Base-by-base conservation (phyloP, 2,888 invertebrate genomes). In the Eupithecia centaureata region DNA sequence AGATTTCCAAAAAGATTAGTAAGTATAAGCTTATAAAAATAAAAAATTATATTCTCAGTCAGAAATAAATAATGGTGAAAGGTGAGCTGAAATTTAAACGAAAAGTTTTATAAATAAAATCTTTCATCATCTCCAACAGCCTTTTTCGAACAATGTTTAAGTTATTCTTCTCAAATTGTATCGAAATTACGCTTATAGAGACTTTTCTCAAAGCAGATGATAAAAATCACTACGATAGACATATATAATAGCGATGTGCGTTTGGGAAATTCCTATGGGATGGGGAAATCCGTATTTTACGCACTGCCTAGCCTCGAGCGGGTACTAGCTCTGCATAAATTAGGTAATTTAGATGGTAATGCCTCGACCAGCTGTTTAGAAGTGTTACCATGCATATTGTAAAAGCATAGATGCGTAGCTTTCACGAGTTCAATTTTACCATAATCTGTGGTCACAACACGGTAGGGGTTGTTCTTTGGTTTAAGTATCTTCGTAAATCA, bases 301-400 rank as follows among this genome's bases (percentile, higher is more conserved):
- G 68, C 63, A 70, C 47, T 64, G 67, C 64, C 52, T 63, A 61
- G 68, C 72, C 71, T 69, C 72, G 69, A 62, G 74, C 65, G 52
- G 51, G 65, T 59, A 71, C 70, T 75, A 72, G 74, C 72, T 74
- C 62, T 70, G 73, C 76, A 76, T 76, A 76, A 76, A 76, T 76
- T 74, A 73, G 74, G 75, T 76, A 76, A 76, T 76, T 76, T 76
- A 74, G 76, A 76, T 76, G 76, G 74, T 76, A 74, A 76, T 76
- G 76, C 74, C 71, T 72, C 71, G 70, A 58, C 73, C 76, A 76
- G 76, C 76, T 76, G 76, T 76, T 76, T 74, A 74, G 73, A 73
- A 74, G 76, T 76, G 76, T 73, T 70, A 70, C 75, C 69, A 71
- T 74, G 73, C 73, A 74, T 73, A 75, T 74, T 71, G 69, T 69